Base-by-base conservation (phyloP, 2,888 invertebrate genomes). In the Nysson spinosus region DNA sequence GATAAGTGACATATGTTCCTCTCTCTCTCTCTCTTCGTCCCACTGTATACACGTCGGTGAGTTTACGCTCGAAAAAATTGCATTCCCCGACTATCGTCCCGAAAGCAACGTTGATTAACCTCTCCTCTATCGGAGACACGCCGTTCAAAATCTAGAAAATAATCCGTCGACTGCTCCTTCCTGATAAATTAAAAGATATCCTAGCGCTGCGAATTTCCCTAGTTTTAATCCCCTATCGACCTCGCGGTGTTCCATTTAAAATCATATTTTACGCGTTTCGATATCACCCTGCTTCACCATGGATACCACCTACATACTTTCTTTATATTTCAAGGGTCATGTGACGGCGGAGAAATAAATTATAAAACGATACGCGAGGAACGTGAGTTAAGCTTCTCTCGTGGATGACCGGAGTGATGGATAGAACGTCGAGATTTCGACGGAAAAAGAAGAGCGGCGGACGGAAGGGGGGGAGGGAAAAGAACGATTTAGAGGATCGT, bases 341-440 rank as follows among this genome's bases (percentile, higher is more conserved):
- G 6, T 1, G 6, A 7, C 2, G 24, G 24, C 2, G n/a, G n/a
- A n/a, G 46, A 69, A 47, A 66, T 69, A 69, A 69, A 69, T 69
- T 67, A 68, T 66, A 66, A 63, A 68, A 63, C 51, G 62, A 62
- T 62, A 62, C 35, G 56, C 3, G 61, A 60, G 57, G 54, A 50
- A 26, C 52, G 49, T 17, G 43, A 46, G 65, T 60, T 68, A 70
- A 70, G 68, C 63, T 39, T 64, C 44, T 56, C 63, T 58, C 68
- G 63, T 68, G 63, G 63, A 70, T 69, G n/a, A n/a, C 58, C 62
- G 50, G 51, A 49, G 55, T 71, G 71, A 72, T 71, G 73, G 66
- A 70, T 63, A 68, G 64, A 55, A 44, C 46, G 52, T 51, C 46
- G 66, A 50, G 65, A 54, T 64, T 68, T 37, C 63, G 61, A 72